Evolutionary conservation across 1,140 invertebrate species (phyloP).

Genomic region (Nasonia giraulti): DNA sequence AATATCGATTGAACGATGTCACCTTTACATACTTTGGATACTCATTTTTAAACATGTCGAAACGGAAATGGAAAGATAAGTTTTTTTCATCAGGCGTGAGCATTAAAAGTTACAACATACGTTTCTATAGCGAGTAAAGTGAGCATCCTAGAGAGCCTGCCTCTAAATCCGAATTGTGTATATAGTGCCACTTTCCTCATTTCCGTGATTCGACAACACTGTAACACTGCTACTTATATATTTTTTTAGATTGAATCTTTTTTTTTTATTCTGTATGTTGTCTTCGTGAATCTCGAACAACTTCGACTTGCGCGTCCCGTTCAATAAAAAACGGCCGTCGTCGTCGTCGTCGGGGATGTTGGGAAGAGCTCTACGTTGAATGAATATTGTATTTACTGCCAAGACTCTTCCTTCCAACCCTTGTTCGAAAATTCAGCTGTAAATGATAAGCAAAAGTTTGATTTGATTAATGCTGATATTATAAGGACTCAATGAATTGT

Average conservation of each 20-base stretch:
- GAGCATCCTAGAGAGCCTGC: constrained; percentile 51
- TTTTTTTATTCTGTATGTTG: constrained; percentile 27
- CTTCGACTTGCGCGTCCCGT: constrained; percentile 4
- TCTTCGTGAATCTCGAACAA: constrained; percentile 22
- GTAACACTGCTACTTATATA: constrained; percentile 33
- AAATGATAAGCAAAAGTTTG: neutral
- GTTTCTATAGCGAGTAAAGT: constrained; percentile 29
- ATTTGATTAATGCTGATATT: too few species aligned
- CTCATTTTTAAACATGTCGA: constrained; percentile 22
- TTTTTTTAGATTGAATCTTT: constrained; percentile 35
- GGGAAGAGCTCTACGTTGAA: constrained; percentile 29
- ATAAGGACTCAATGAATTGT: neutral
- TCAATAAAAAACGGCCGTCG: constrained; percentile 20
- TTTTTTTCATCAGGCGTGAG: constrained; percentile 14
- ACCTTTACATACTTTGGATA: constrained; percentile 29
- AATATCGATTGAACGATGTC: neutral
- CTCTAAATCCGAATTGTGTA: constrained; percentile 40
- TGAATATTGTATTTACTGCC: constrained; percentile 1
- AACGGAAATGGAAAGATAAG: constrained; percentile 23
- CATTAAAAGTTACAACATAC: constrained; percentile 17
- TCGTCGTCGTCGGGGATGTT: neutral
- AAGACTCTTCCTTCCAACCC: constrained; percentile 4
- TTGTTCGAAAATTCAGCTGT: constrained; percentile 45
- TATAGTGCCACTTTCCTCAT: constrained; percentile 13
- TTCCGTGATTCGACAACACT: constrained; percentile 27